Base-by-base conservation (phyloP, 2,797 vertebrate genomes). In the Psittacula derbiana region DNA sequence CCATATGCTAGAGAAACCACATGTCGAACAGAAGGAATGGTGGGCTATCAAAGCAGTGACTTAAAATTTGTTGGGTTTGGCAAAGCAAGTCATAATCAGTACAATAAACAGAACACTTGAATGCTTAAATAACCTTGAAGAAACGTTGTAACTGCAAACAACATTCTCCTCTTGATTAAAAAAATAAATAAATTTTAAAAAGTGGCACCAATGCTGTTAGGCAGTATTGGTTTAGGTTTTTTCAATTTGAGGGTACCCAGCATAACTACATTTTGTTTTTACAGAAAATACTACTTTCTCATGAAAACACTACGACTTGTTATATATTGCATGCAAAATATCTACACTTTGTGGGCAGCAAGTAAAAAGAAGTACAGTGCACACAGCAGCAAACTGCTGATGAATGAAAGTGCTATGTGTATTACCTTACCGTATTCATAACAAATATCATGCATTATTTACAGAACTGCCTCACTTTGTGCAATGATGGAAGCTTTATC, bases 1-100 rank as follows among this genome's bases (percentile, higher is more conserved):
- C 89, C 96, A 96, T 91, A 94, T 97, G 93, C 74, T 95, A 58
- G 61, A 69, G 85, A 96, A 97, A 96, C 83, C 96, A 94, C 76
- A 86, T 96, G 87, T 96, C 23, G 16, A 96, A 96, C 88, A 97
- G 93, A 94, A 97, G 92, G 95, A 95, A 95, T 87, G 71, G 73
- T 92, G 93, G 78, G 60, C 53, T 94, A 95, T 93, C 88, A 85
- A 96, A 97, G 82, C 65, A 80, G 55, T 60, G 85, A 94, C 62
- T 96, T 91, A 81, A 96, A 92, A 93, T 96, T 97, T 93, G 44
- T 93, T 96, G 80, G 64, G 94, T 74, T 96, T 97, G 94, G 91
- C 91, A 97, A 73, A 70, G 64, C 31, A 80, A 84, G 21, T 78
- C 62, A 90, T 90, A 95, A 74, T 92, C 80, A 89, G 80, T 73